Percentiles rank a stretch among this genome's conserved stretches.
Evolutionary conservation across 2,888 invertebrate genomes (phyloP).

Genomic region (Iselma pallidipennis): DNA sequence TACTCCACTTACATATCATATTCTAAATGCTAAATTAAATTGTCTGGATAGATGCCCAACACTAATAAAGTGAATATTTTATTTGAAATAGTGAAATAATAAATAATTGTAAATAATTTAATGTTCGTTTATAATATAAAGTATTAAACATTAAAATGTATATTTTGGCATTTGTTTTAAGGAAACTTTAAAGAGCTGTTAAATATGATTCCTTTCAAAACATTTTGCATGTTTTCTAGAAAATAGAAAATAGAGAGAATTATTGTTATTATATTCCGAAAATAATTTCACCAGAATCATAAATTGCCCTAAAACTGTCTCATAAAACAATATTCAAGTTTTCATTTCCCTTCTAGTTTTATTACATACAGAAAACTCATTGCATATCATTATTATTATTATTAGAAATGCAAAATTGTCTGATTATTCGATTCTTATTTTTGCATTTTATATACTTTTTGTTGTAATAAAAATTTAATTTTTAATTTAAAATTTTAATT

Average conservation of each 20-base stretch:
- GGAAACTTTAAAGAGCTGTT: background rate
- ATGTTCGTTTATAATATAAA: background rate
- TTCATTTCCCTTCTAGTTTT: background rate
- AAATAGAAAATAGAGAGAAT: background rate
- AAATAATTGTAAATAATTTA: too few relatives aligned
- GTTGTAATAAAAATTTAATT: background rate
- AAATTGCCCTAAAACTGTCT: background rate
- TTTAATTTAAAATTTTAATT: too few relatives aligned
- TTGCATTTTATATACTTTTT: background rate
- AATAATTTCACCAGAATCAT: background rate
- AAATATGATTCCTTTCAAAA: background rate
- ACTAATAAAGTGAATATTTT: background rate
- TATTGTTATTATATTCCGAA: background rate
- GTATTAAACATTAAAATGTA: background rate
- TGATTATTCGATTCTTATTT: background rate
- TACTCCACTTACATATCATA: background rate
- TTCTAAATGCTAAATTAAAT: background rate
- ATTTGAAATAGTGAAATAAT: too few relatives aligned
- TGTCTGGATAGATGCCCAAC: background rate
- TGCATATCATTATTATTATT: too few relatives aligned
- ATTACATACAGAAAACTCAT: background rate
- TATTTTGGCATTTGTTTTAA: background rate
- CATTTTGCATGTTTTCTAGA: background rate
- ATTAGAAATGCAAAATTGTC: background rate
- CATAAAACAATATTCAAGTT: constrained; percentile 4